A percentile compares a stretch with the other conserved stretches of the same genome.
Evolutionary conservation across 1,140 invertebrate species (phyloP).

Genomic region (Leptopilina clavipes): DNA sequence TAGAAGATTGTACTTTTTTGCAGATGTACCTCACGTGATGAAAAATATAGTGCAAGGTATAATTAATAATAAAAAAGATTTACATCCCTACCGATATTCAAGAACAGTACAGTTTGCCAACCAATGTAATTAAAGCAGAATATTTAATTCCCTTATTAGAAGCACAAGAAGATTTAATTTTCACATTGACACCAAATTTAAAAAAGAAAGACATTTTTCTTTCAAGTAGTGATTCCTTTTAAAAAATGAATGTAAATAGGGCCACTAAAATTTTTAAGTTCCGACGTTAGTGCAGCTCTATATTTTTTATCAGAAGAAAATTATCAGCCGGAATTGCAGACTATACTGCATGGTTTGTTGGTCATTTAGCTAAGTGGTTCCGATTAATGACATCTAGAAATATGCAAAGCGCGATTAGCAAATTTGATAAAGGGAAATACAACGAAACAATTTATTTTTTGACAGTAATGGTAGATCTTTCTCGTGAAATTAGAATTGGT

Average conservation of each 20-base stretch:
- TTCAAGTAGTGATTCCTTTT: background rate
- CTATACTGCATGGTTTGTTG: slow-evolving; percentile 44
- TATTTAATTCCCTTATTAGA: slow-evolving; percentile 25
- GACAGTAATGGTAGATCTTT: slow-evolving; percentile 36
- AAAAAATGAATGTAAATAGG: slow-evolving; percentile 38
- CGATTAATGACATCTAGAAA: slow-evolving; percentile 37
- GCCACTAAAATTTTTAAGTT: slow-evolving; percentile 24
- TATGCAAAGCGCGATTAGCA: slow-evolving; percentile 24
- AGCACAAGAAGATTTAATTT: slow-evolving; percentile 10
- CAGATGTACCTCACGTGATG: slow-evolving; percentile 35
- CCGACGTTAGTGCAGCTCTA: slow-evolving; percentile 31
- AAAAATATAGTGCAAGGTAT: slow-evolving; percentile 38
- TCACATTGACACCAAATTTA: slow-evolving; percentile 35
- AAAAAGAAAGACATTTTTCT: slow-evolving; percentile 32
- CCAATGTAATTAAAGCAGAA: background rate
- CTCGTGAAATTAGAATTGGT: slow-evolving; percentile 34
- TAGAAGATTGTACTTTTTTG: slow-evolving; percentile 38
- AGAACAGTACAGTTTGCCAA: slow-evolving; percentile 36
- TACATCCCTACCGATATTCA: background rate
- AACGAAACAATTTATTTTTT: slow-evolving; percentile 38
- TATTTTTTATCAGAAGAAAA: slow-evolving; percentile 23
- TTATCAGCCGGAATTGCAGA: slow-evolving; percentile 26
- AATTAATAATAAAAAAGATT: slow-evolving; percentile 36
- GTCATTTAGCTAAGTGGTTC: slow-evolving; percentile 40
- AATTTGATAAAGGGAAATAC: slow-evolving; percentile 37